These are phyloP conservation scores for Sterna hirundo DNA, from an alignment of 2,113 vertebrate genomes.

Conservation along the genomic window DNA sequence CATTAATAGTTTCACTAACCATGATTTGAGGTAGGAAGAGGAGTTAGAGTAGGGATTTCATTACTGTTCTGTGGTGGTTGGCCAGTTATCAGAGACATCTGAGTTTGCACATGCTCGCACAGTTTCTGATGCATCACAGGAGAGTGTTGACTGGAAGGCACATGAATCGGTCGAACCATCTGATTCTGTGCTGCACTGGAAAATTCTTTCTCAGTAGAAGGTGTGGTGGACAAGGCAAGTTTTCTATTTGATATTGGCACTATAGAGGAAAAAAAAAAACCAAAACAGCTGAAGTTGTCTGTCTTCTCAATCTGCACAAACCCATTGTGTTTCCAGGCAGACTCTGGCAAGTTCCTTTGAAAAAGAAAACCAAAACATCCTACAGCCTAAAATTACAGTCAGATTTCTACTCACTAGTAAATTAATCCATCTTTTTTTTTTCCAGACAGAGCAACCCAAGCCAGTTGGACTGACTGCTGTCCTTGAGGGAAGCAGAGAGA, in stretches of 20 bases:
- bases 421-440: background rate
- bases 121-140: constrained; percentile 60
- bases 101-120: constrained; percentile 73
- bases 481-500: background rate
- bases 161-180: background rate
- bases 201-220: constrained; percentile 5
- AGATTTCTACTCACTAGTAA: background rate
- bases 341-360: background rate
- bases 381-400: background rate
- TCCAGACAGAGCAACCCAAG: background rate
- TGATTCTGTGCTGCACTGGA: background rate
- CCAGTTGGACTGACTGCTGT: background rate
- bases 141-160: constrained; percentile 60
- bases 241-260: constrained; percentile 48
- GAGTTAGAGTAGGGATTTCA: background rate
- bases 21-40: constrained; percentile 21
- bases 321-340: background rate
- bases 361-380: background rate
- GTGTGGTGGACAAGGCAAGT: background rate
- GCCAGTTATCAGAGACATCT: constrained; percentile 72
- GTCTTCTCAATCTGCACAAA: background rate
- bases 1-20: constrained; percentile 50
- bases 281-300: background rate
- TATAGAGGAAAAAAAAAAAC: background rate
- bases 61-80: constrained; percentile 19